Evolutionary conservation across 35 echinoderm and acorn worm species (phyloP).

Genomic region (Ophiothrix spiculata): DNA sequence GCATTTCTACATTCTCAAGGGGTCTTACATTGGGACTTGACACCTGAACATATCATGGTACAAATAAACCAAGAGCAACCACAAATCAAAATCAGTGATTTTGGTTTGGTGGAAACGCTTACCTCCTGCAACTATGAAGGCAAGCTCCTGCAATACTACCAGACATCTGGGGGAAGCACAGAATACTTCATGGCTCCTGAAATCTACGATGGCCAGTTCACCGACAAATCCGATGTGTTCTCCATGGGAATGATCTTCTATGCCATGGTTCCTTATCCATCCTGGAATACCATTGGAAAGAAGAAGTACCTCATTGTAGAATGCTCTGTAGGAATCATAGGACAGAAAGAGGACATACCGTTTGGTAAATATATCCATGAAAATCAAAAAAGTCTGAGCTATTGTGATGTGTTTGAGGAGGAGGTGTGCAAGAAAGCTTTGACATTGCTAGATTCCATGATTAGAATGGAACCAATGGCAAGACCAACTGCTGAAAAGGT

Average conservation of each 20-base stretch:
- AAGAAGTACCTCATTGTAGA: background rate
- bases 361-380: background rate
- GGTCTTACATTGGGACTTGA: background rate
- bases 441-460: background rate
- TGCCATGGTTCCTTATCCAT: background rate
- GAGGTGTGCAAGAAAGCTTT: background rate
- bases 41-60: background rate
- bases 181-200: background rate
- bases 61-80: background rate
- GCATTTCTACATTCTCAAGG: background rate
- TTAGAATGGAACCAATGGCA: background rate
- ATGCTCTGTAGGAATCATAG: background rate
- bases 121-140: background rate
- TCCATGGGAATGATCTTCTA: background rate
- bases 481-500: background rate
- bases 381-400: background rate
- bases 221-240: background rate
- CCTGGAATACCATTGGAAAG: background rate
- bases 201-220: background rate
- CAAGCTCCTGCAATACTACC: background rate
- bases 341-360: too few relatives aligned
- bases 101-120: background rate
- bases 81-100: background rate
- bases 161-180: background rate
- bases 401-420: background rate